Evolutionary conservation across 1,140 invertebrate genomes (phyloP), one percentile per base, ranked within the genome.

Genomic region (Antheraea pernyi): DNA sequence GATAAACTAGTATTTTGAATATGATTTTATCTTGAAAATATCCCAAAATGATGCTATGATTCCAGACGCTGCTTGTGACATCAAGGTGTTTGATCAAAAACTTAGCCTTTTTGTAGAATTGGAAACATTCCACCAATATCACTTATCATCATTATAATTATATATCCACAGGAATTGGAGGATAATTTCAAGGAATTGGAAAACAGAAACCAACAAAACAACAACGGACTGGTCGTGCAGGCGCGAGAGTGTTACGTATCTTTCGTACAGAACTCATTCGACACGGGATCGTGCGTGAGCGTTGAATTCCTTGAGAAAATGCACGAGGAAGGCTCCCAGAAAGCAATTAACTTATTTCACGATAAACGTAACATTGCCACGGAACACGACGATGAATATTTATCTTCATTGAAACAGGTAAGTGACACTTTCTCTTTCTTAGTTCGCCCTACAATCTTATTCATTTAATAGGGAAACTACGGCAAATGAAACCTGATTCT

Each of bases 171-270:
- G 65, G 19, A 59, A 37, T 19, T 67, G 7, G 48, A 67, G 59
- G 65, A 18, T 16, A 67, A 59, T 10, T n/a, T 67, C 22, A 59
- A 59, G 8, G 53, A 67, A 8, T n/a, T 67, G 53, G 48, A 18
- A 11, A 59, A 37, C 13, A 67, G 18, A 46, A 72, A 72, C 46
- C 63, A 66, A 18, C 67, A 72, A 22, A 72, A 69, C 63, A 72
- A 72, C 62, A 61, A 46, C 16, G 30, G 0, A 11, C 39, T 65
- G 0, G 39, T 65, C 10, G 18, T 65, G 42, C 58, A 72, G 62
- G 71, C 67, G 0, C 58, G 58, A 7, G 58, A 72, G 11, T 0
- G 30, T 0, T 72, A 72, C 39, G 16, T 18, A 16, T 61, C 39
- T 16, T 19, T 19, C 0, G 66, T 72, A 37, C 58, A 62, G 22